phyloP scores from a whole-genome alignment of 2,113 vertebrate genomes.

The Vulpes ferrilata region DNA sequence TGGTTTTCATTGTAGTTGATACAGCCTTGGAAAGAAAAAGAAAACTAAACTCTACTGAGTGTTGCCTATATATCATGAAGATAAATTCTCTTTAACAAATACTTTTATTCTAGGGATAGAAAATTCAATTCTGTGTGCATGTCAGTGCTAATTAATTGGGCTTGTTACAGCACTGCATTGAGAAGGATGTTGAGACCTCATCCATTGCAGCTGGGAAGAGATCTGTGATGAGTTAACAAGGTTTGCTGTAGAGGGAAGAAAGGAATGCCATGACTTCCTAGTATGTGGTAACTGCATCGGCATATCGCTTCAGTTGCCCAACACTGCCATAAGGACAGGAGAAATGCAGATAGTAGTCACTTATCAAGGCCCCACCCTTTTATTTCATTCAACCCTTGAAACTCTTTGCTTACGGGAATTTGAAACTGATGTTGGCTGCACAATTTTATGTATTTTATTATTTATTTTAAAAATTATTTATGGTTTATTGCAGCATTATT shows the following conservation, averaged over 20 bases:
- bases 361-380: background rate
- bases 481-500: background rate
- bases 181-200: background rate
- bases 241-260: background rate
- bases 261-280: background rate
- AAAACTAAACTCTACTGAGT: background rate
- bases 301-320: background rate
- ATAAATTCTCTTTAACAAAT: background rate
- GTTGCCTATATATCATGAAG: background rate
- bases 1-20: background rate
- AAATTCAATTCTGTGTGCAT: background rate
- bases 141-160: background rate
- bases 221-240: background rate
- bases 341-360: fast-evolving
- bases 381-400: background rate
- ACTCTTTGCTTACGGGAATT: background rate
- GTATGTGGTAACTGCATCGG: background rate
- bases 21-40: background rate
- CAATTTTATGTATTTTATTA: background rate
- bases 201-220: background rate
- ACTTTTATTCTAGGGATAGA: background rate
- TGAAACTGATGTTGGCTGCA: background rate
- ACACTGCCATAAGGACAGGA: background rate
- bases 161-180: background rate
- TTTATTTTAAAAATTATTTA: background rate